Evolutionary conservation across 2,888 invertebrate species (phyloP), one percentile per base, ranked within the genome.

Genomic region (Rhorus exstirpatorius): DNA sequence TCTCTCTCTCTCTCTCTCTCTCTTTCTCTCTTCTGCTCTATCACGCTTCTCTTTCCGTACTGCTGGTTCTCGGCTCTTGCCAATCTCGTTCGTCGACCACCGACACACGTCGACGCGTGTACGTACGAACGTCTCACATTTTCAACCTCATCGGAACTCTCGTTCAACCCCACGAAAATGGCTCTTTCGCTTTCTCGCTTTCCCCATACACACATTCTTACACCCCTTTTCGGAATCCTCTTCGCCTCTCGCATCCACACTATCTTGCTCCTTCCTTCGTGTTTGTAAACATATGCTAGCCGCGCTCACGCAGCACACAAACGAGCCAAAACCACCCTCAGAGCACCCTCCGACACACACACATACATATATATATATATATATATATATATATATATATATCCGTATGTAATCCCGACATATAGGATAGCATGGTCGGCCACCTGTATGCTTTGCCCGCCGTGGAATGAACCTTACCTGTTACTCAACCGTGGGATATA

Each of bases 371-470:
- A 58, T 35, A 55, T 76, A 79, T 79, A 51, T 71, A 35, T 31
- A 14, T 68, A 60, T 53, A 61, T 77, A 78, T 83, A 49, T 71
- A 35, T 35, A 46, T 51, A 75, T 75, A 80, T 79, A 83, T 21
- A 41, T 55, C n/a, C 35, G 17, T 58, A 81, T 83, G 82, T 82
- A 82, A 85, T 81, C 35, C 38, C 53, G 38, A 72, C 76, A 63
- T 79, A 63, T 79, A 81, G 86, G 87, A 87, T 86, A 83, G 87
- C 88, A 86, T 89, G 90, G 88, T 90, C 91, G 92, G 91, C 92
- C 92, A 92, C 92, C 92, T 92, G 92, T 92, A 92, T 92, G 92
- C 92, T 92, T 90, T 90, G 87, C 89, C 89, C 88, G 88, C 88
- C 88, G 88, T 88, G 89, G 89, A 90, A 92, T 89, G 90, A 91